Percentiles rank a stretch among this genome's conserved stretches.
These are phyloP conservation scores for Carollia perspicillata DNA, from an alignment of 2,113 vertebrate genomes.

Conservation along the genomic window DNA sequence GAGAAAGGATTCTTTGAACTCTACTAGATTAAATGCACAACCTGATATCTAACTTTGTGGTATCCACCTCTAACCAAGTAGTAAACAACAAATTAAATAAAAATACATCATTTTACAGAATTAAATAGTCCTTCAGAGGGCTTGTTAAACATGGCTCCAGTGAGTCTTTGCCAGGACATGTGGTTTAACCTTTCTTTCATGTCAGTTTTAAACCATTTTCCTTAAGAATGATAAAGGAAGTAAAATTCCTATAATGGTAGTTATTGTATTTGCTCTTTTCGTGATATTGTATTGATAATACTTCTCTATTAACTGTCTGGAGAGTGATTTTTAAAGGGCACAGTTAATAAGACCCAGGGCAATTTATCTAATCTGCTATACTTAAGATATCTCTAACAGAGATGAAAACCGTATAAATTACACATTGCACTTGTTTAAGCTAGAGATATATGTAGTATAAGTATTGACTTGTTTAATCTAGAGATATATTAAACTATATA, in stretches of 20 bases:
- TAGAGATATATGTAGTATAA: not conserved
- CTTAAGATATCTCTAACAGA: not conserved
- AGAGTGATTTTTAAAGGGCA: not conserved
- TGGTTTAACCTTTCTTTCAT: not conserved
- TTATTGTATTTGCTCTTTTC: not conserved
- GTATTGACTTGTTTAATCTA: not conserved
- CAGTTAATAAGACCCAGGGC: not conserved
- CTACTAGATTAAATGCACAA: not conserved
- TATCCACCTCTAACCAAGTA: not conserved
- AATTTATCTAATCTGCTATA: not conserved
- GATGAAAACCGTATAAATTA: not conserved
- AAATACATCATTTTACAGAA: not conserved
- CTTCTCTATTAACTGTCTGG: not conserved
- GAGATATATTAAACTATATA: not conserved
- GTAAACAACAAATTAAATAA: not conserved
- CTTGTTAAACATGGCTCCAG: not conserved
- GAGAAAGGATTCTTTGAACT: not conserved
- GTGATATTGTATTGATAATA: not conserved
- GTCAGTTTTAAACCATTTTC: not conserved
- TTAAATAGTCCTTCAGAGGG: not conserved
- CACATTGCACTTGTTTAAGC: not conserved
- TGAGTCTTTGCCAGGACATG: not conserved
- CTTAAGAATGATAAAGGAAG: not conserved
- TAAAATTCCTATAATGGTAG: not conserved
- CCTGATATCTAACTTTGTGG: not conserved